Evolutionary conservation across 2,888 invertebrate genomes (phyloP), one percentile per base, ranked within the genome.

Genomic region (Drosophila kambysellisi): DNA sequence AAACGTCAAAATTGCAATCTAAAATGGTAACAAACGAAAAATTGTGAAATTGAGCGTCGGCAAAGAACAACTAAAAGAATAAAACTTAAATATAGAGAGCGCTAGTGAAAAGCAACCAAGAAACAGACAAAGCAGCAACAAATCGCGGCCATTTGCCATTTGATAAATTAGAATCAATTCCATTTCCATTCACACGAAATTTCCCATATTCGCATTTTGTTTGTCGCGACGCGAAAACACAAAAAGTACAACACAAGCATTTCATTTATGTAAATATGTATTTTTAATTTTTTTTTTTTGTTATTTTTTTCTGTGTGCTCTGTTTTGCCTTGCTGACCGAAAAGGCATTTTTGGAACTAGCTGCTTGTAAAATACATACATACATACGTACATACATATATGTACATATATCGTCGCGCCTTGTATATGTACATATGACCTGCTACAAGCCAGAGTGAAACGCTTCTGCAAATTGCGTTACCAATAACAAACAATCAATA

Each of bases 1-100:
- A 89, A 88, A 74, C 66, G 86, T 86, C 86, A 86, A 85, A 86
- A 85, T 76, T 85, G 86, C 83, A 88, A 64, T 76, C 72, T 57
- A 79, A 70, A 89, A 76, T 85, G 81, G 82, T 79, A 86, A 76
- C 88, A 81, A 89, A 73, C 56, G 81, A 74, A 74, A 80, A 85
- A 69, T 77, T 74, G 70, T 71, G 66, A 69, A 77, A 72, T 41
- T 32, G 32, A 56, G 61, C 51, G 54, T 51, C 63, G 54, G 48
- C 61, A 35, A 48, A 58, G 70, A 48, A 35, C 56, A 56, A 66
- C 43, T 66, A 56, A 56, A 52, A 58, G 53, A 43, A 46, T 53
- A 62, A 56, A 50, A 64, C 48, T 74, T 74, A 63, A 54, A 76
- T 64, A 37, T 32, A 57, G 20, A 50, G 48, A 63, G 20, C 32